These are phyloP conservation scores for Antitype chi DNA, from an alignment of 2,888 invertebrate species.

Conservation along the genomic window DNA sequence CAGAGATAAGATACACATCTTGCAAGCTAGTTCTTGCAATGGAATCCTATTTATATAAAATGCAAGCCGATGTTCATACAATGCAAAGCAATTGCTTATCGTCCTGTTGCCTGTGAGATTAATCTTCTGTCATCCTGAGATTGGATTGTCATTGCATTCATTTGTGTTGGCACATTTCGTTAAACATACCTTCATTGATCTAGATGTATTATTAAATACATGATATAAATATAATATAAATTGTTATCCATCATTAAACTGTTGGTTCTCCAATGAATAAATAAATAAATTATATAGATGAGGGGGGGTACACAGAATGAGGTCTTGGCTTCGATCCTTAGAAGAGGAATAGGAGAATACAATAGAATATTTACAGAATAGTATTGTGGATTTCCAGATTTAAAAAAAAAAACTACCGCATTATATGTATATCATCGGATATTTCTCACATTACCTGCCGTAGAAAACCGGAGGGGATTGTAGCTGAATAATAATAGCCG, in stretches of 20 bases:
- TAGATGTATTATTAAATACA: neutral
- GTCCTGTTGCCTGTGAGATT: conserved; percentile 12
- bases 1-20: conserved; percentile 47
- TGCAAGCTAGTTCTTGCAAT: conserved; percentile 25
- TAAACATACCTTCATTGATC: neutral
- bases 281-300: too few species aligned
- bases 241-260: too few species aligned
- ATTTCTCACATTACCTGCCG: conserved; percentile 5
- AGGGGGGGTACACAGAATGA: neutral
- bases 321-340: neutral
- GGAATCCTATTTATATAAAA: conserved; percentile 31
- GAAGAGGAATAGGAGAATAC: neutral
- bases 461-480: neutral
- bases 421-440: too few species aligned
- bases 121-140: conserved; percentile 5
- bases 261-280: too few species aligned
- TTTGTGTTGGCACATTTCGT: neutral
- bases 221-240: neutral
- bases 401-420: too few species aligned
- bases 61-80: conserved; percentile 33
- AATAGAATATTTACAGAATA: too few species aligned
- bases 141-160: conserved; percentile 29
- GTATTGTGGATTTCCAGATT: neutral
- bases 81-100: conserved; percentile 42
- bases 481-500: too few species aligned